Percentiles rank a stretch among this genome's conserved stretches.
Evolutionary conservation across 2,888 invertebrate species (phyloP).

Genomic region (Physocephala rufipes): DNA sequence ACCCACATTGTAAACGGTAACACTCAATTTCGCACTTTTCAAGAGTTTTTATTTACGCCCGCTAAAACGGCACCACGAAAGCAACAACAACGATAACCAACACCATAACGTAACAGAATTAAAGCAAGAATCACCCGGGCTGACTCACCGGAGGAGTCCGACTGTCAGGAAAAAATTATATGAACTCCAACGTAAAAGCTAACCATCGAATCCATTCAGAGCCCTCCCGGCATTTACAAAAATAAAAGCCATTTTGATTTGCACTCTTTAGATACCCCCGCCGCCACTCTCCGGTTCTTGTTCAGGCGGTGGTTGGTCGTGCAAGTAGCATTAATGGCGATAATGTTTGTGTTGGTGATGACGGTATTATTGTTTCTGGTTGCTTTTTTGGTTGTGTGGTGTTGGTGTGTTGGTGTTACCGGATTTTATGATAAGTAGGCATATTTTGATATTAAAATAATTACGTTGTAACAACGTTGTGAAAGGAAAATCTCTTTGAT

Average conservation of each 20-base stretch:
- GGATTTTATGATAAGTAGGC: slow-evolving; percentile 19
- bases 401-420: no score
- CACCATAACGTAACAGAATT: background rate
- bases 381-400: no score
- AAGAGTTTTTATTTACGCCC: slow-evolving; percentile 25
- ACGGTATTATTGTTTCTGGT: no score
- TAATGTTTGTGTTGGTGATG: no score
- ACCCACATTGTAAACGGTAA: slow-evolving; percentile 28
- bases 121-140: background rate
- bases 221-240: background rate
- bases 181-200: no score
- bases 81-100: background rate
- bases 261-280: background rate
- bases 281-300: background rate
- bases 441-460: slow-evolving; percentile 27
- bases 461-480: slow-evolving; percentile 15
- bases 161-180: no score
- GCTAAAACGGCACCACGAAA: slow-evolving; percentile 16
- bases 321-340: no score
- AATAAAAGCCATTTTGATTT: background rate
- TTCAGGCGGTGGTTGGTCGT: no score
- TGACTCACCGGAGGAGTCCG: background rate
- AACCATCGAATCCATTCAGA: no score
- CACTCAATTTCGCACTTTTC: slow-evolving; percentile 35
- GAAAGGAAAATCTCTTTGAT: slow-evolving; percentile 11